These are phyloP conservation scores for Casuarius casuarius DNA, from an alignment of 2,113 vertebrate species.

Conservation along the genomic window DNA sequence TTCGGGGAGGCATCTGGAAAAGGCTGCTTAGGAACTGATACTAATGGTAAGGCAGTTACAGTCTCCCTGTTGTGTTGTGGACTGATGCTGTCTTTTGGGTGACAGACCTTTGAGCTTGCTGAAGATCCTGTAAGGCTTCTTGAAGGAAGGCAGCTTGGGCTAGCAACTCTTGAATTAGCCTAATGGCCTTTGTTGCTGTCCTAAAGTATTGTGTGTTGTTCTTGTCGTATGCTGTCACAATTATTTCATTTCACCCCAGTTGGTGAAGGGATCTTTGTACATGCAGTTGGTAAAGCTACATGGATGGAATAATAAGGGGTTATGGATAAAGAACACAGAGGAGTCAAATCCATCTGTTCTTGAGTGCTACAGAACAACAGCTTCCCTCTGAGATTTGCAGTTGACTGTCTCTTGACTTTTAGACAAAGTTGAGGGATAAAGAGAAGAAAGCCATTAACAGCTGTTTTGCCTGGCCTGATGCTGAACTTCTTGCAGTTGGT, in stretches of 20 bases:
- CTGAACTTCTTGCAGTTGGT: background rate
- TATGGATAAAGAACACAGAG: background rate
- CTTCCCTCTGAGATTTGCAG: background rate
- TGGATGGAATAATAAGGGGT: background rate
- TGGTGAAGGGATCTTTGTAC: constrained; percentile 32
- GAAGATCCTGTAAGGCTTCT: background rate
- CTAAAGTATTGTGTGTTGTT: constrained; percentile 4
- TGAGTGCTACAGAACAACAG: background rate
- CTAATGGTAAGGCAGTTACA: constrained; percentile 22
- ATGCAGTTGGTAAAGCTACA: background rate
- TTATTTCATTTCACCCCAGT: constrained; percentile 33
- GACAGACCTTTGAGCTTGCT: background rate
- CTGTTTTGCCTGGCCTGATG: background rate
- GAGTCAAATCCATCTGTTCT: constrained; percentile 8
- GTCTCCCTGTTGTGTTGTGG: background rate
- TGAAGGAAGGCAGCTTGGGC: background rate
- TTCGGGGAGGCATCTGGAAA: constrained; percentile 31
- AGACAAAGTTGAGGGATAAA: background rate
- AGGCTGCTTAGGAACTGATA: constrained; percentile 54
- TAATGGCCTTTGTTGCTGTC: constrained; percentile 54
- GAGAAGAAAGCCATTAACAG: background rate
- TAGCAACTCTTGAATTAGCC: constrained; percentile 34
- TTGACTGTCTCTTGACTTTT: background rate
- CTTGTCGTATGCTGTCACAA: constrained; percentile 26
- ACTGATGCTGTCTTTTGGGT: background rate